Conservation (phyloP, 1,140 invertebrate species). For the Nasonia vitripennis region DNA sequence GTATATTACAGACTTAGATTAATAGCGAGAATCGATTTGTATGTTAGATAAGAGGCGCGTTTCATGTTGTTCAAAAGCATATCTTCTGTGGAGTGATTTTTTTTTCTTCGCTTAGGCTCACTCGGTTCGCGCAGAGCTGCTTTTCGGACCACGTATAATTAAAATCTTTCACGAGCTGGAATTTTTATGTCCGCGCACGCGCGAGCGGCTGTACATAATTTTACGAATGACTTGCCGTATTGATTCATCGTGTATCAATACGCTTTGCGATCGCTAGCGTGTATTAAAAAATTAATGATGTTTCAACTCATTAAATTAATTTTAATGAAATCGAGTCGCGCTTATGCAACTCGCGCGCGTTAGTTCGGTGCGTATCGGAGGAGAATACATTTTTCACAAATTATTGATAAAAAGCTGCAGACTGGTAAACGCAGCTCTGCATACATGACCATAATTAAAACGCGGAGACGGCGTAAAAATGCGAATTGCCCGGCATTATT, state of each 20-base stretch:
- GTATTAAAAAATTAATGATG: not conserved
- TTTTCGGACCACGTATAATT: slow-evolving; percentile 37
- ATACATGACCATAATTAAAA: not conserved
- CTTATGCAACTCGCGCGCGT: not conserved
- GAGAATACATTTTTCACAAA: not conserved
- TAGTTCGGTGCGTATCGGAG: no score
- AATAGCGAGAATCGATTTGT: slow-evolving; percentile 51
- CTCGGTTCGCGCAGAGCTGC: not conserved
- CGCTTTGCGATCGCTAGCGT: not conserved
- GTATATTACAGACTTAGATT: slow-evolving; percentile 48
- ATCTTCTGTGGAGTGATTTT: slow-evolving; percentile 30
- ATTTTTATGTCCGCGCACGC: not conserved
- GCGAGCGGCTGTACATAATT: not conserved
- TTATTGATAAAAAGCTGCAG: not conserved
- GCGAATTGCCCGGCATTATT: not conserved
- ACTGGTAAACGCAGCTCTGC: not conserved
- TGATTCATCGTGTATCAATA: not conserved
- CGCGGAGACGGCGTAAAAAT: not conserved
- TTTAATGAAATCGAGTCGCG: not conserved
- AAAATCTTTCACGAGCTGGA: slow-evolving; percentile 33
- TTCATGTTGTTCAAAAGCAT: slow-evolving; percentile 47
- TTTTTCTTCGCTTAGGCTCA: not conserved
- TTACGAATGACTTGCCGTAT: slow-evolving; percentile 39
- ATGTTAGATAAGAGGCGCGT: slow-evolving; percentile 41
- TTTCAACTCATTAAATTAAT: slow-evolving; percentile 28